phyloP scores from a whole-genome alignment of 2,888 invertebrate species.

The Watsonalla binaria region DNA sequence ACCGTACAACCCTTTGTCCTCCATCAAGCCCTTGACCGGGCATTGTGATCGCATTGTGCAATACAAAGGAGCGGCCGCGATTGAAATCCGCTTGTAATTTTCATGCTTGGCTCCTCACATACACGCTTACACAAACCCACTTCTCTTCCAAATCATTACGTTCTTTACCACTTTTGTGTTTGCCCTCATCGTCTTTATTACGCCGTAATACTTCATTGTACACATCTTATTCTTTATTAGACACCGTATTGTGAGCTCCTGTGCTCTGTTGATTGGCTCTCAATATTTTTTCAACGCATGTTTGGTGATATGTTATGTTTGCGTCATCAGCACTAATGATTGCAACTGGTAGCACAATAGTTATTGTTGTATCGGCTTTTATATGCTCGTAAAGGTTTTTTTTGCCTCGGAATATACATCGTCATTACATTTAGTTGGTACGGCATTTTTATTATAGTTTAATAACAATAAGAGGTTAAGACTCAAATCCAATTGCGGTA shows the following conservation, averaged over 20 bases:
- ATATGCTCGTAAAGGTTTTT: conserved; percentile 40
- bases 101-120: conserved; percentile 70
- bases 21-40: conserved; percentile 72
- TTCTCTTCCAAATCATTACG: conserved; percentile 76
- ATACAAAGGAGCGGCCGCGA: conserved; percentile 69
- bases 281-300: conserved; percentile 58
- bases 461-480: conserved; percentile 58
- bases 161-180: conserved; percentile 62
- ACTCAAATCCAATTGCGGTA: conserved; percentile 28
- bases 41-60: conserved; percentile 52
- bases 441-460: conserved; percentile 45
- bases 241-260: conserved; percentile 36
- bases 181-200: conserved; percentile 56
- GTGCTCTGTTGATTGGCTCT: conserved; percentile 67
- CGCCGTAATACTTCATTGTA: conserved; percentile 55
- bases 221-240: conserved; percentile 54
- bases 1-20: conserved; percentile 63
- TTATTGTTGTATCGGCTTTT: conserved; percentile 65
- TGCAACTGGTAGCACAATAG: conserved; percentile 69
- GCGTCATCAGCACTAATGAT: conserved; percentile 78
- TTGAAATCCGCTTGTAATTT: conserved; percentile 71
- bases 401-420: conserved; percentile 53
- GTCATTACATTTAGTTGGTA: conserved; percentile 75
- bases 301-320: conserved; percentile 64
- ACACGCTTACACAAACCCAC: conserved; percentile 63